These are phyloP conservation scores for Rhineura floridana DNA, from an alignment of 2,113 vertebrate genomes.

Conservation along the genomic window DNA sequence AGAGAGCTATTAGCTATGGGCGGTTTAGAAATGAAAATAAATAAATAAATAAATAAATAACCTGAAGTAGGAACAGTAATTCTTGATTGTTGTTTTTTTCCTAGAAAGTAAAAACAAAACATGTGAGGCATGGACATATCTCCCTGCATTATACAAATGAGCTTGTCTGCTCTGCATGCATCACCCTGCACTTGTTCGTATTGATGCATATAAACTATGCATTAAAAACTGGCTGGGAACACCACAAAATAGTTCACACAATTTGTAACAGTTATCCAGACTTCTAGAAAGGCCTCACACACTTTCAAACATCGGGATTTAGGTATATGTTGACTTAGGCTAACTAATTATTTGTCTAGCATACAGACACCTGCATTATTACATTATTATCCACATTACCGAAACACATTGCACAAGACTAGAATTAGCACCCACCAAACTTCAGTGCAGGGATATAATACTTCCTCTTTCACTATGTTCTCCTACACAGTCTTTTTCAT, in stretches of 20 bases:
- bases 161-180: background rate
- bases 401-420: background rate
- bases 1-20: too few species aligned
- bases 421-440: background rate
- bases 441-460: background rate
- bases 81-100: background rate
- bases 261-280: too few species aligned
- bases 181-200: background rate
- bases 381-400: too few species aligned
- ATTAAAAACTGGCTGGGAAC: too few species aligned
- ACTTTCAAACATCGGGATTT: too few species aligned
- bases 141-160: background rate
- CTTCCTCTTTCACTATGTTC: background rate
- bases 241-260: too few species aligned
- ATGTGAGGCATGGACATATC: background rate
- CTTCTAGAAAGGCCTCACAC: too few species aligned
- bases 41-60: too few species aligned
- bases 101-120: background rate
- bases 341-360: too few species aligned
- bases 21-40: too few species aligned
- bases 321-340: too few species aligned
- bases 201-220: background rate
- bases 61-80: background rate
- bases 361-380: too few species aligned
- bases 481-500: background rate